Conservation (phyloP, 2,113 vertebrate genomes). For the Alouatta palliata region DNA sequence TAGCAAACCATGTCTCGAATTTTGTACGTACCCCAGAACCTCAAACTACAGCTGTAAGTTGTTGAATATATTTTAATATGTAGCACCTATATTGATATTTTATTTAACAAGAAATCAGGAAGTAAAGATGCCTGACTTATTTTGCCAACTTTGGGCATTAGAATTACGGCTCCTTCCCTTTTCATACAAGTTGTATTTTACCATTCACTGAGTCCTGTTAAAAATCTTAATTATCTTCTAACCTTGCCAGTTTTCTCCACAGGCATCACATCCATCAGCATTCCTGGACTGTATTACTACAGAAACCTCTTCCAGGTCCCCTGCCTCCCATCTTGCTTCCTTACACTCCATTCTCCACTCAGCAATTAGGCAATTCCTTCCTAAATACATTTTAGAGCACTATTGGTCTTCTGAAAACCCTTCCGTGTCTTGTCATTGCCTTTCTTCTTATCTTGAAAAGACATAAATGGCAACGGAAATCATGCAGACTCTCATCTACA, state of each 20-base stretch:
- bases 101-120: background rate
- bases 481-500: background rate
- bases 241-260: background rate
- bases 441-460: background rate
- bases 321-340: background rate
- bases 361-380: background rate
- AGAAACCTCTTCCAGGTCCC: background rate
- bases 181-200: background rate
- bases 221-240: background rate
- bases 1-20: background rate
- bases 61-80: background rate
- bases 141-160: background rate
- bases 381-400: background rate
- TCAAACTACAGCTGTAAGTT: background rate
- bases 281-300: background rate
- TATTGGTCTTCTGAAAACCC: background rate
- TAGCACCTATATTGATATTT: background rate
- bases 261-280: background rate
- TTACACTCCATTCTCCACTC: background rate
- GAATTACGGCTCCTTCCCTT: background rate
- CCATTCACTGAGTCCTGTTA: background rate
- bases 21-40: background rate
- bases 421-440: background rate
- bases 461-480: background rate
- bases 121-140: background rate